These are phyloP conservation scores for Acanthurus lineatus DNA, from an alignment of 2,797 vertebrate species.

Conservation along the genomic window DNA sequence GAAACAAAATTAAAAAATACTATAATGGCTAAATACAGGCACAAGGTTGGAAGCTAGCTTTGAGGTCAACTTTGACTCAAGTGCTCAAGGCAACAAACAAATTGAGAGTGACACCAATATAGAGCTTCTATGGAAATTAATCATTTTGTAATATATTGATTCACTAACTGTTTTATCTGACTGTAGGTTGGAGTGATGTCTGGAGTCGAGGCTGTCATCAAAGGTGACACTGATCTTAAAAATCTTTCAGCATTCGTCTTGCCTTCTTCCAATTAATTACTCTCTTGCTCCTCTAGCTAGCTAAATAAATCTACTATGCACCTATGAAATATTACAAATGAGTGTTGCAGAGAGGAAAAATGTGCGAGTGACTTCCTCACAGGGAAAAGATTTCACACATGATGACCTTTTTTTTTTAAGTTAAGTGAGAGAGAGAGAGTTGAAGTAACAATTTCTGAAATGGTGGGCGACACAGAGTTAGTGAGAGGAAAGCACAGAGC, in stretches of 20 bases:
- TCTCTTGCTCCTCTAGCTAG: constrained; percentile 24
- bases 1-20: background rate
- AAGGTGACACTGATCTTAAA: constrained; percentile 13
- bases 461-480: constrained; percentile 62
- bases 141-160: constrained; percentile 17
- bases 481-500: constrained; percentile 54
- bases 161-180: constrained; percentile 18
- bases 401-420: constrained; percentile 23
- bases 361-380: constrained; percentile 60
- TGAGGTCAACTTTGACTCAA: constrained; percentile 44
- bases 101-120: constrained; percentile 40
- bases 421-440: constrained; percentile 40
- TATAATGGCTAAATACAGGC: constrained; percentile 67
- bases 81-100: constrained; percentile 39
- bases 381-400: constrained; percentile 64
- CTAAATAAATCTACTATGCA: constrained; percentile 54
- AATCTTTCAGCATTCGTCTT: constrained; percentile 22
- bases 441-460: constrained; percentile 40
- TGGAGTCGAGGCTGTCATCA: constrained; percentile 20
- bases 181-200: constrained; percentile 35
- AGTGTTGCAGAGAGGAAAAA: constrained; percentile 37
- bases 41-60: constrained; percentile 54
- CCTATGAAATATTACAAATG: constrained; percentile 55
- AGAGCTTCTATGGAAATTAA: constrained; percentile 33
- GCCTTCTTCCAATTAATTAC: constrained; percentile 31